A percentile compares a stretch with the other conserved stretches of the same genome.
Evolutionary conservation across 2,113 vertebrate genomes (phyloP).

Genomic region (Pygathrix nemaeus): DNA sequence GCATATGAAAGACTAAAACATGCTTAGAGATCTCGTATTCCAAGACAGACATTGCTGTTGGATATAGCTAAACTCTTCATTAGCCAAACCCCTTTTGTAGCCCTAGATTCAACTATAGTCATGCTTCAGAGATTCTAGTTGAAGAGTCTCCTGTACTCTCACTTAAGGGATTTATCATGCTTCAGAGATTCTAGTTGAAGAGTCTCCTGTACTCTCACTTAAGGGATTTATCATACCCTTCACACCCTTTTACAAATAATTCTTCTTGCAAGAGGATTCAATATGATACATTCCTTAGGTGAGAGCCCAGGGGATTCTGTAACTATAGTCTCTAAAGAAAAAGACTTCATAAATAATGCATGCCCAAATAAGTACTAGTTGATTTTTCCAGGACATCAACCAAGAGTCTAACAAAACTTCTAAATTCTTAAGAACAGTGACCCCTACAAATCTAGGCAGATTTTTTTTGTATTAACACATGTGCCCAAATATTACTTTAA

Average conservation of each 20-base stretch:
- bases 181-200: background rate
- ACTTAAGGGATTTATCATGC: no score
- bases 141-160: background rate
- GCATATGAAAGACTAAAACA: background rate
- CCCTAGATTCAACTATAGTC: background rate
- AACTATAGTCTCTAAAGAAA: background rate
- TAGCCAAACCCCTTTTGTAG: background rate
- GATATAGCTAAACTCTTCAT: background rate
- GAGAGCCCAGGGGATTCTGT: background rate
- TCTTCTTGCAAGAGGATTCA: background rate
- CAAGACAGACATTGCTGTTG: background rate
- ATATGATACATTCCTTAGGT: background rate
- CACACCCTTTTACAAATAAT: background rate
- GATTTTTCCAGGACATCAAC: background rate
- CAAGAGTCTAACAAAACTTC: background rate
- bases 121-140: background rate
- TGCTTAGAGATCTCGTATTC: background rate
- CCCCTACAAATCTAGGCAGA: background rate
- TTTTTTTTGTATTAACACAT: background rate
- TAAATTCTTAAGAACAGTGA: background rate
- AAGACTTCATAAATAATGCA: background rate
- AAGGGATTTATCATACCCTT: background rate
- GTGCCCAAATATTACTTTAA: background rate
- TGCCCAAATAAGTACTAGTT: background rate
- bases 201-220: background rate